A percentile compares a stretch with the other conserved stretches of the same genome.
Evolutionary conservation across 2,888 invertebrate species (phyloP).

Genomic region (Aleiodes alternator): DNA sequence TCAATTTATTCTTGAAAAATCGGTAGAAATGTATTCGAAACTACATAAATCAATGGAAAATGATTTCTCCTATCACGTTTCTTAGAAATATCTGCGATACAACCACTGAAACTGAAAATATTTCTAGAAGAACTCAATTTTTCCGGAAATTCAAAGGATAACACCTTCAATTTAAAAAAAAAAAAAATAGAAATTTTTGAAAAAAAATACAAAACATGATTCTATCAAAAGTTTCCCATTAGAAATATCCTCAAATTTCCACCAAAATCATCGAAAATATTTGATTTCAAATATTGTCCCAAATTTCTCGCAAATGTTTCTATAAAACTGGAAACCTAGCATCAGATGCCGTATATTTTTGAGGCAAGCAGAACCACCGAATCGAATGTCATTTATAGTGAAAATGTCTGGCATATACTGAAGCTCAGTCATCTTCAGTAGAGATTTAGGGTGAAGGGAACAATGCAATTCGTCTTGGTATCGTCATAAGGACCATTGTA

Average conservation of each 20-base stretch:
- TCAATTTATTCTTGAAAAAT: too few species aligned
- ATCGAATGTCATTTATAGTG: constrained; percentile 72
- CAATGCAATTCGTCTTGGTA: constrained; percentile 59
- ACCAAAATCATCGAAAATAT: not conserved
- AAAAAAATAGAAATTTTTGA: too few species aligned
- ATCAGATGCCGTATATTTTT: constrained; percentile 69
- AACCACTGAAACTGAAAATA: too few species aligned
- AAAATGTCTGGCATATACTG: constrained; percentile 59
- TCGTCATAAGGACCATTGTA: constrained; percentile 24
- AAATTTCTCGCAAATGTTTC: too few species aligned
- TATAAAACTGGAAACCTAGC: constrained; percentile 28
- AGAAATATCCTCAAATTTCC: not conserved
- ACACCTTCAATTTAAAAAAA: too few species aligned
- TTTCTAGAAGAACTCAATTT: too few species aligned
- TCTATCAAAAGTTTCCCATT: constrained; percentile 10
- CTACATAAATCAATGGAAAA: too few species aligned
- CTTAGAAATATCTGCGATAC: too few species aligned
- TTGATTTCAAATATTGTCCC: not conserved
- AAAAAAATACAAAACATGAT: too few species aligned
- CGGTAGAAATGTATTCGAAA: too few species aligned
- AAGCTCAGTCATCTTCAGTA: constrained; percentile 62
- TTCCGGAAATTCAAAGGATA: too few species aligned
- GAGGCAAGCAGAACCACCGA: constrained; percentile 74
- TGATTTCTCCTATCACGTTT: too few species aligned
- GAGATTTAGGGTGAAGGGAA: constrained; percentile 29